A percentile compares a stretch with the other conserved stretches of the same genome.
Conservation (phyloP, 2,888 invertebrate genomes). For the Enchytraeus crypticus region DNA sequence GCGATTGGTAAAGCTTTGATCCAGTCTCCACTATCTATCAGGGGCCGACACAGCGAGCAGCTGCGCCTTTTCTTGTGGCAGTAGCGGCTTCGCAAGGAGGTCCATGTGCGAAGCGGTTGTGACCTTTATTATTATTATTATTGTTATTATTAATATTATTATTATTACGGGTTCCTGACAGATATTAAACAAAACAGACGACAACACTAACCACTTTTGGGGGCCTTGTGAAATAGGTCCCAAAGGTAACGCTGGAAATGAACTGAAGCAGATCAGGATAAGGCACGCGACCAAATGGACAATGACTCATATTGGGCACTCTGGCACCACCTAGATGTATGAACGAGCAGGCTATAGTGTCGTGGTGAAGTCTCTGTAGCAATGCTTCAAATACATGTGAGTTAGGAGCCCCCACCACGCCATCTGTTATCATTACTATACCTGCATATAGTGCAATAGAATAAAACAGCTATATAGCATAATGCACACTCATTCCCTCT, state of each 20-base stretch:
- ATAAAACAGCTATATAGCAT: not conserved
- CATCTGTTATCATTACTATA: conserved; percentile 64
- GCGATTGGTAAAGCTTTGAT: no score
- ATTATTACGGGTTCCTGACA: no score
- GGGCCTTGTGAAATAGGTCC: conserved; percentile 57
- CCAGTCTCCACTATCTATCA: no score
- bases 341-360: conserved; percentile 67
- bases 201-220: conserved; percentile 13
- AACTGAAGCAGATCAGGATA: conserved; percentile 68
- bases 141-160: no score
- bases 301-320: not conserved
- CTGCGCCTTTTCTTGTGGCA: no score
- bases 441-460: conserved; percentile 51
- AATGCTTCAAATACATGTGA: conserved; percentile 64
- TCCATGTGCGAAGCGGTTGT: no score
- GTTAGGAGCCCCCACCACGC: conserved; percentile 63
- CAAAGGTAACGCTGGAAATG: conserved; percentile 66
- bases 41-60: no score
- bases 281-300: conserved; percentile 49
- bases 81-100: no score
- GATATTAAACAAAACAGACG: no score
- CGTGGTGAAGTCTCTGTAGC: conserved; percentile 63
- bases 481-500: no score
- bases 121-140: no score
- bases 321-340: conserved; percentile 58